A percentile compares a stretch with the other conserved stretches of the same genome.
Evolutionary conservation across 2,888 invertebrate genomes (phyloP).

Genomic region (Mamestra brassicae): DNA sequence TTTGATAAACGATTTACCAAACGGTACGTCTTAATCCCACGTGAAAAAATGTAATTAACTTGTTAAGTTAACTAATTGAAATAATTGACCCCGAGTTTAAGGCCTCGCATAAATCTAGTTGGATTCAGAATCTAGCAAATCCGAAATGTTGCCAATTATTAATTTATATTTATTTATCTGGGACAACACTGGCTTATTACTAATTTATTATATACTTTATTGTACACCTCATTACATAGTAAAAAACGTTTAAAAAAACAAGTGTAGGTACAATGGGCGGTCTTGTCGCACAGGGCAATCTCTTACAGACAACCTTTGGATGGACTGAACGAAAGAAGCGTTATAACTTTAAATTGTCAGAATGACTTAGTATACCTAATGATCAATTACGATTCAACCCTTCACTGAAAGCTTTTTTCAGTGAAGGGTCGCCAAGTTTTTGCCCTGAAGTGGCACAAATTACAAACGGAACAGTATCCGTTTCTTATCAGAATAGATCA

Average conservation of each 20-base stretch:
- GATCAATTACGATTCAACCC: not conserved
- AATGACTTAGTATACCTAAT: not conserved
- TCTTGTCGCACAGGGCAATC: too few relatives aligned
- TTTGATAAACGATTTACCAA: constrained; percentile 52
- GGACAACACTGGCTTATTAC: not conserved
- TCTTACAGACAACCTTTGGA: too few relatives aligned
- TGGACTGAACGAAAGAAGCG: too few relatives aligned
- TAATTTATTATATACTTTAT: too few relatives aligned
- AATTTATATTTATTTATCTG: not conserved
- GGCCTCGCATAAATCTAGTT: not conserved
- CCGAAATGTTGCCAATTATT: not conserved
- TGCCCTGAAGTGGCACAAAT: not conserved
- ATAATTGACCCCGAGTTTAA: not conserved
- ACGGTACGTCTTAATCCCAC: constrained; percentile 54
- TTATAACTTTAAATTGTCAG: not conserved
- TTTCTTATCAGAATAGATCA: constrained; percentile 31
- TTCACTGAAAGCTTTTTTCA: not conserved
- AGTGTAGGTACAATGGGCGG: too few relatives aligned
- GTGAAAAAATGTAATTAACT: constrained; percentile 49
- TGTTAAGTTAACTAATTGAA: not conserved
- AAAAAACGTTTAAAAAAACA: too few relatives aligned
- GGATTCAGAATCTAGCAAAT: too few relatives aligned
- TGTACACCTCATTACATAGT: too few relatives aligned
- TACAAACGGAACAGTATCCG: constrained; percentile 18
- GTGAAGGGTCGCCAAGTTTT: too few relatives aligned